These are phyloP conservation scores for Silurus asotus DNA, from an alignment of 2,113 vertebrate species.

Conservation along the genomic window DNA sequence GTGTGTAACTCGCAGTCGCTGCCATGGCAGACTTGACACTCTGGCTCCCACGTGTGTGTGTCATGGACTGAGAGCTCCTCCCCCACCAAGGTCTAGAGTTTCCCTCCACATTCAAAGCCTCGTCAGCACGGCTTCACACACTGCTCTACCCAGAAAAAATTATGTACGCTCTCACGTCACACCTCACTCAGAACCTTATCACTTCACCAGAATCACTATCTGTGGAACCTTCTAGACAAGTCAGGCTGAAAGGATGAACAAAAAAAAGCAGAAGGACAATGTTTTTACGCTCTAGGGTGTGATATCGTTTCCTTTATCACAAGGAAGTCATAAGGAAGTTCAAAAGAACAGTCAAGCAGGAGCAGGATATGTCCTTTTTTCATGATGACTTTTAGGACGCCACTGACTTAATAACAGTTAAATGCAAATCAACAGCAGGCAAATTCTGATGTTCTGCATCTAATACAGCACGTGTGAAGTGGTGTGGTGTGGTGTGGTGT, in stretches of 20 bases:
- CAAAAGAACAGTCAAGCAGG: background rate
- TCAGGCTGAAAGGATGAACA: background rate
- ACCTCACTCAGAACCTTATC: background rate
- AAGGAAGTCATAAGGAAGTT: slow-evolving; percentile 21
- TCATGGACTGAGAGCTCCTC: slow-evolving; percentile 65
- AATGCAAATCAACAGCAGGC: background rate
- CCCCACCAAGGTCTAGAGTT: slow-evolving; percentile 42
- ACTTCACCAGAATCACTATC: background rate
- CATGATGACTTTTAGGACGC: slow-evolving; percentile 1
- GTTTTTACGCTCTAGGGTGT: background rate
- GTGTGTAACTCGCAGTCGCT: slow-evolving; percentile 17
- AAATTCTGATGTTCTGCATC: background rate
- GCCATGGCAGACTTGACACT: slow-evolving; percentile 58
- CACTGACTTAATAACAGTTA: background rate
- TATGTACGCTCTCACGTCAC: background rate
- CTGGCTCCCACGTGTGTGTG: slow-evolving; percentile 66
- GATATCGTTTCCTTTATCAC: background rate
- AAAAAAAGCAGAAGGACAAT: background rate
- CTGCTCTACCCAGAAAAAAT: background rate
- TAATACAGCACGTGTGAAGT: background rate
- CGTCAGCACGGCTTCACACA: background rate
- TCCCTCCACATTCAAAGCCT: slow-evolving; percentile 13
- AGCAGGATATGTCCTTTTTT: background rate
- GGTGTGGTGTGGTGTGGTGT: background rate
- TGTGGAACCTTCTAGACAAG: background rate